Evolutionary conservation across 2,113 vertebrate genomes (phyloP).

Genomic region (cattle (Bos taurus)): ARS-UCD2.0 NC_037352.1:38926501-38927000

Average conservation of each 20-base stretch:
- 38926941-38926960: not conserved
- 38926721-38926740: not conserved
- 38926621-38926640: not conserved
- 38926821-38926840: not conserved
- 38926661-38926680: rapidly evolving
- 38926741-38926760: not conserved
- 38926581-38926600: not conserved
- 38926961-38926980: not conserved
- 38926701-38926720: not conserved
- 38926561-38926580: not conserved
- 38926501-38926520: not conserved
- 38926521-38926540: not conserved
- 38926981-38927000: not conserved
- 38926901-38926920: not conserved
- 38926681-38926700: not conserved
- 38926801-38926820: not conserved
- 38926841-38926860: not conserved
- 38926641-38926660: rapidly evolving
- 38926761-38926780: not conserved
- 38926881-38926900: not conserved
- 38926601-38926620: not conserved
- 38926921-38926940: not conserved
- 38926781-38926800: not conserved
- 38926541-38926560: not conserved
- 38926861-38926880: no score